A percentile compares a stretch with the other conserved stretches of the same genome.
These are phyloP conservation scores for Perca flavescens DNA, from an alignment of 2,113 vertebrate species.

Conservation along the genomic window DNA sequence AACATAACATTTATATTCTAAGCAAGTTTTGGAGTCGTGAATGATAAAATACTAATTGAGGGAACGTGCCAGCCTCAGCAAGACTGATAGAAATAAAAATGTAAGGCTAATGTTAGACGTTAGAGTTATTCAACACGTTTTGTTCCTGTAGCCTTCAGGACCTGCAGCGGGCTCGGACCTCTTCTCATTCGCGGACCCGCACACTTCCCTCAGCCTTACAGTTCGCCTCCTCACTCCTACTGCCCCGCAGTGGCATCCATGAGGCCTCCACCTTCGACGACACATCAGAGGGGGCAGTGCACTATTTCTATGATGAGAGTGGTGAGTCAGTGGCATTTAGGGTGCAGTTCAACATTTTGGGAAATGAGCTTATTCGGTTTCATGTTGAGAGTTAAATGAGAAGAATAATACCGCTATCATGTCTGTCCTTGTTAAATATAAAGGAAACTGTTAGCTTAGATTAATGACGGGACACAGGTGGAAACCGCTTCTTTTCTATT, in stretches of 20 bases:
- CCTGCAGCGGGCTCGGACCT: constrained; percentile 87
- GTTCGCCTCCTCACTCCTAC: constrained; percentile 89
- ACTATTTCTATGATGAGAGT: constrained; percentile 93
- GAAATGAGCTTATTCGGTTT: background rate
- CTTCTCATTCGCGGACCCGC: constrained; percentile 89
- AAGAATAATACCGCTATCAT: background rate
- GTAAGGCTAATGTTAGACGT: background rate
- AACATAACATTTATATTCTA: background rate
- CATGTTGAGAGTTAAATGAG: background rate
- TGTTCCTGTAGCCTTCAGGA: constrained; percentile 86
- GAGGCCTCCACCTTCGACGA: constrained; percentile 93
- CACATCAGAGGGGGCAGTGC: constrained; percentile 91
- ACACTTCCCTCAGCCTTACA: constrained; percentile 91
- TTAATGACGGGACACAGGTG: background rate
- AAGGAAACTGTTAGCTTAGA: background rate
- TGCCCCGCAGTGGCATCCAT: constrained; percentile 89
- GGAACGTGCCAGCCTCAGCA: background rate
- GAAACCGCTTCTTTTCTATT: background rate
- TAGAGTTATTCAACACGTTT: background rate
- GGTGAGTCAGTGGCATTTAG: constrained; percentile 79
- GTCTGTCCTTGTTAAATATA: background rate
- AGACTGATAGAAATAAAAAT: background rate
- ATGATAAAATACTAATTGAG: background rate
- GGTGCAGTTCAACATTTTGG: background rate
- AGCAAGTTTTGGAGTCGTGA: background rate